These are phyloP conservation scores for Odocoileus hemionus DNA, from an alignment of 2,113 vertebrate genomes.

Conservation along the genomic window DNA sequence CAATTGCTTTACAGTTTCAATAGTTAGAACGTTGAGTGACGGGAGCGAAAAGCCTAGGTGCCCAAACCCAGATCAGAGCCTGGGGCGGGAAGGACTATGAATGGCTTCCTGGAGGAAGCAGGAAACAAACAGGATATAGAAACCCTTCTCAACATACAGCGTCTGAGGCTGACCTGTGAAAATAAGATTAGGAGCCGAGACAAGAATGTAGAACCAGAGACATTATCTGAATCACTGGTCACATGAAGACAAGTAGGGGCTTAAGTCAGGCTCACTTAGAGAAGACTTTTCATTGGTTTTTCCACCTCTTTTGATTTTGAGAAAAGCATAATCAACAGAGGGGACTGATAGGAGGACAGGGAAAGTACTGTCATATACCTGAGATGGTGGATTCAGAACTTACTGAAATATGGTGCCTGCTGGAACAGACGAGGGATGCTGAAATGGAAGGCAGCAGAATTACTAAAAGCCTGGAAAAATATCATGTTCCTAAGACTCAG, in stretches of 20 bases:
- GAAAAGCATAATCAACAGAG: background rate
- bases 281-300: background rate
- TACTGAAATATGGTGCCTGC: background rate
- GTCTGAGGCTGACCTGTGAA: background rate
- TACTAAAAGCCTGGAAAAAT: background rate
- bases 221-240: background rate
- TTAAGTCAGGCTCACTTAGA: background rate
- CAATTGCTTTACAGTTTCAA: background rate
- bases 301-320: background rate
- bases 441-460: background rate
- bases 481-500: background rate
- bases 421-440: rapidly evolving
- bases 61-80: background rate
- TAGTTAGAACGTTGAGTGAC: background rate
- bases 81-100: background rate
- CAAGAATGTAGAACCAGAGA: background rate
- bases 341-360: background rate
- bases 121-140: background rate
- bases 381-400: background rate
- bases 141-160: background rate
- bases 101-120: background rate
- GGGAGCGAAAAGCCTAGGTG: background rate
- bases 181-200: background rate
- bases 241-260: background rate
- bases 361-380: background rate